A percentile compares a stretch with the other conserved stretches of the same genome.
phyloP scores from a whole-genome alignment of 2,113 vertebrate species.

The Cottus gobio region DNA sequence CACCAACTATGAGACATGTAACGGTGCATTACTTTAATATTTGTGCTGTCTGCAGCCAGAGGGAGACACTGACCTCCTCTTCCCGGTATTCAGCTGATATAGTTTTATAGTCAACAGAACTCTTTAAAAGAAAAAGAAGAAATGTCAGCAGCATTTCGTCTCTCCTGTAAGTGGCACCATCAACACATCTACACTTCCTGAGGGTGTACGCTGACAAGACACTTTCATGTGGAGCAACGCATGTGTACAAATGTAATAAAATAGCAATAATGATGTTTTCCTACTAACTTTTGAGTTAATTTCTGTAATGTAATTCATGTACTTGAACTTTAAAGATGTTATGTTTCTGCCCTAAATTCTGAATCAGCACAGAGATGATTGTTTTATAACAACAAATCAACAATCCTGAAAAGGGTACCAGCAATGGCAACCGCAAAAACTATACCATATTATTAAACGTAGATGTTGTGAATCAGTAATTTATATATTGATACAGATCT shows the following conservation, averaged over 20 bases:
- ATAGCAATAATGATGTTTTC: background rate
- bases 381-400: too few species aligned
- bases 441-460: background rate
- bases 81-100: too few species aligned
- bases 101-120: background rate
- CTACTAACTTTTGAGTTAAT: background rate
- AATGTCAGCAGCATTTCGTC: too few species aligned
- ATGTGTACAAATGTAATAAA: background rate
- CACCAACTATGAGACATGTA: background rate
- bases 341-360: too few species aligned
- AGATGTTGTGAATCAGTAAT: background rate
- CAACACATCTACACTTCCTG: background rate
- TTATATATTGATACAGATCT: background rate
- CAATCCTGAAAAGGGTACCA: too few species aligned
- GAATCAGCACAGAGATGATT: too few species aligned
- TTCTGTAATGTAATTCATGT: background rate
- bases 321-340: background rate
- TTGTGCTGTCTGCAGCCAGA: background rate
- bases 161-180: background rate
- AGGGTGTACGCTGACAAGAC: background rate
- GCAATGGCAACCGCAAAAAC: background rate
- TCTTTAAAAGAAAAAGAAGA: background rate
- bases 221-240: background rate
- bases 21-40: background rate
- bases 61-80: background rate